A percentile compares a stretch with the other conserved stretches of the same genome.
Evolutionary conservation across 2,888 invertebrate species (phyloP).

Genomic region (Idaea dimidiata): DNA sequence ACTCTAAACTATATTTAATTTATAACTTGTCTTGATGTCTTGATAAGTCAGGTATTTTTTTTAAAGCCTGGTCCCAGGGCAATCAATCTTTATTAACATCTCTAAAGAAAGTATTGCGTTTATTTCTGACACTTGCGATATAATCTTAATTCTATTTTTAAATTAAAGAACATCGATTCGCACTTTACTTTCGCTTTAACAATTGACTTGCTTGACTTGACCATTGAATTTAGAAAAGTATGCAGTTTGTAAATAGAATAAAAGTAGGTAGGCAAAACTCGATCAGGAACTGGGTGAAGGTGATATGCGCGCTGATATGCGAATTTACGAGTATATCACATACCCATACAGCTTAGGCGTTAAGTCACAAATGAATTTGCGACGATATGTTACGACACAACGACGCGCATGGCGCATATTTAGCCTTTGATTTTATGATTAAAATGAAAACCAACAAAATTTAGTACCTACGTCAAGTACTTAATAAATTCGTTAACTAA

Average conservation of each 20-base stretch:
- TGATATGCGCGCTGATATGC: no score
- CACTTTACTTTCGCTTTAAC: background rate
- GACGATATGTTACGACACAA: no score
- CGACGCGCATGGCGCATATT: no score
- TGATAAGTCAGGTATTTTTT: background rate
- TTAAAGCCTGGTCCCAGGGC: background rate
- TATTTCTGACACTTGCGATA: slow-evolving; percentile 23
- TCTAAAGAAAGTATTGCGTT: slow-evolving; percentile 17
- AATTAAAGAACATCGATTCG: slow-evolving; percentile 19
- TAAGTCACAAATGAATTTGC: no score
- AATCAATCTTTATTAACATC: slow-evolving; percentile 25
- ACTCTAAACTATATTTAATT: no score
- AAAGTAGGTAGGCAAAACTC: background rate
- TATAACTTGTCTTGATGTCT: no score
- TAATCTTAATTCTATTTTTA: slow-evolving; percentile 24
- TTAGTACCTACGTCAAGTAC: background rate
- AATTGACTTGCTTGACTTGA: background rate
- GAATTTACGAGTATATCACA: no score
- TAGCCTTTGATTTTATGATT: no score
- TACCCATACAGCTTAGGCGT: no score
- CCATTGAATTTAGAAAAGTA: background rate
- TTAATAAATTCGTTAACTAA: background rate
- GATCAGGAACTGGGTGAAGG: background rate
- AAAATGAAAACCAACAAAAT: no score
- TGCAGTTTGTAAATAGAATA: background rate